Evolutionary conservation across 2,113 vertebrate genomes (phyloP).

Genomic region (Piprites chloris): DNA sequence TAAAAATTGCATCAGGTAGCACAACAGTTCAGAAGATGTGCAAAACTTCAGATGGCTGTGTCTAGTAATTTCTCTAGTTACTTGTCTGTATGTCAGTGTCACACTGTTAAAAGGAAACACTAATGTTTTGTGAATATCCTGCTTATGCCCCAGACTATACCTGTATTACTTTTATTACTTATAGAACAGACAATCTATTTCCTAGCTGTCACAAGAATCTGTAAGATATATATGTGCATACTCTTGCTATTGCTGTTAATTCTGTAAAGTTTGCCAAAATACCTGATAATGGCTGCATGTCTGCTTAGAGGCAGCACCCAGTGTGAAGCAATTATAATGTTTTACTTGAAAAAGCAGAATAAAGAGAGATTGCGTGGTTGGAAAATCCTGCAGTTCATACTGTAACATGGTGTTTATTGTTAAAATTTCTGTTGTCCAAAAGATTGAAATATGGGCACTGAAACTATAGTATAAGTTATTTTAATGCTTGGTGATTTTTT

Average conservation of each 20-base stretch:
- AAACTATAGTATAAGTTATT: neutral
- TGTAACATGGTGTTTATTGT: neutral
- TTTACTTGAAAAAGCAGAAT: neutral
- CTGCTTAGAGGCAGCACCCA: neutral
- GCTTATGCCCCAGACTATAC: neutral
- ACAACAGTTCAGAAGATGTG: neutral
- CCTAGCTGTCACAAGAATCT: neutral
- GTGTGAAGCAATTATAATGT: neutral
- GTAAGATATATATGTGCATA: neutral
- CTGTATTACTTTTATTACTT: neutral
- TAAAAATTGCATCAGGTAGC: neutral
- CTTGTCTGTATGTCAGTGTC: neutral
- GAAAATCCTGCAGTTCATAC: fast-evolving
- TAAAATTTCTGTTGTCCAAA: neutral
- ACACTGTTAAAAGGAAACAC: neutral
- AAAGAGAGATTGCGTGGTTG: neutral
- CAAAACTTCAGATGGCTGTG: neutral
- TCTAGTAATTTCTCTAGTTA: neutral
- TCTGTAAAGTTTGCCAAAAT: neutral
- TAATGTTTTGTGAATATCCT: neutral
- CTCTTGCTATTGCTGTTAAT: neutral
- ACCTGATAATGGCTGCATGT: neutral
- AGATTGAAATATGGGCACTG: neutral
- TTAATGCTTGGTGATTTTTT: neutral
- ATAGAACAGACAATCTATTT: neutral